Evolutionary conservation across 2,797 vertebrate species (phyloP).

Genomic region (Microcaecilia unicolor): DNA sequence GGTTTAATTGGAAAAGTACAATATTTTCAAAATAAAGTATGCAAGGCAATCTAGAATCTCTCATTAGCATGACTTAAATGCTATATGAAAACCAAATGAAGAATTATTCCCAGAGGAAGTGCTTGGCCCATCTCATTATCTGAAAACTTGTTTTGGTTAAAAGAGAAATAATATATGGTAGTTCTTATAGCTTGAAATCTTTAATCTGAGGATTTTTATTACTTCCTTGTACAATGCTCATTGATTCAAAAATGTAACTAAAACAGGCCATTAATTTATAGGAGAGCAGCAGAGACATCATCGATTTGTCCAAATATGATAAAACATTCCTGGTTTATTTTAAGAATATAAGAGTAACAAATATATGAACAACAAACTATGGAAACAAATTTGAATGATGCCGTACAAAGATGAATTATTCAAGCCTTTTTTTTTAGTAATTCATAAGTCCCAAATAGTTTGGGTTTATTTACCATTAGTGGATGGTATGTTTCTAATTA

Average conservation of each 20-base stretch:
- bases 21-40: no score
- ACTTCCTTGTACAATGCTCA: constrained; percentile 29
- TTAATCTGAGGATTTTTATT: constrained; percentile 35
- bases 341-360: constrained; percentile 32
- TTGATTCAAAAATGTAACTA: constrained; percentile 24
- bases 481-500: constrained; percentile 21
- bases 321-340: constrained; percentile 33
- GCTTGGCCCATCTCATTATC: constrained; percentile 33
- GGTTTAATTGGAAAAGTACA: constrained; percentile 34
- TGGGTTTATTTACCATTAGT: constrained; percentile 14
- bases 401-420: constrained; percentile 40
- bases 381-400: constrained; percentile 33
- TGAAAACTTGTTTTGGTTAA: constrained; percentile 24
- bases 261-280: constrained; percentile 26
- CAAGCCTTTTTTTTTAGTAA: constrained; percentile 29
- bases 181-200: constrained; percentile 23
- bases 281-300: constrained; percentile 11
- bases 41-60: constrained; percentile 25
- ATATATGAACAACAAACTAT: constrained; percentile 19
- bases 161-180: constrained; percentile 11
- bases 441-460: constrained; percentile 26
- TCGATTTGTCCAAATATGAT: constrained; percentile 34
- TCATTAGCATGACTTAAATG: constrained; percentile 30
- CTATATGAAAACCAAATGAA: constrained; percentile 25
- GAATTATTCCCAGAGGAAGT: constrained; percentile 12